Evolutionary conservation across 2,888 invertebrate genomes (phyloP), one percentile per base, ranked within the genome.

Genomic region (Eilema caniola): DNA sequence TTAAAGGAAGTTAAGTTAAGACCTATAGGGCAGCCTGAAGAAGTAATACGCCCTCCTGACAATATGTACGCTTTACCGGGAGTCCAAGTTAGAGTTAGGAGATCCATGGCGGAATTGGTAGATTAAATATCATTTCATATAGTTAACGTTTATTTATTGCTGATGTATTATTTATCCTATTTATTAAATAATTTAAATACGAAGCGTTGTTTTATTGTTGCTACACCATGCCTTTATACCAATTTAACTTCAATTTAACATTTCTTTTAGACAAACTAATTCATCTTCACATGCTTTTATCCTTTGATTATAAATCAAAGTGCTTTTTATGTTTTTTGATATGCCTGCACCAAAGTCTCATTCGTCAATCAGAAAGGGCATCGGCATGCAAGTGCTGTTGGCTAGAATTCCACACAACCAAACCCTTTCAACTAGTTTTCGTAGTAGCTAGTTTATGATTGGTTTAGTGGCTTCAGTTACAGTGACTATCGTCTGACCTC

Each of bases 41-140:
- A 91, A 62, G 77, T 93, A 64, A 74, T 83, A 25, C 83, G 79
- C n/a, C 79, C 86, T 53, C 33, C 76, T 20, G 85, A 80, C 73
- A 84, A 87, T 74, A 88, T 89, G 74, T 88, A 83, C 65, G 75
- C 82, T 16, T 72, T 85, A 75, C 89, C 92, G 0, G 93, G 93
- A 37, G 85, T 89, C 37, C 89, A 87, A 67, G 90, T 93, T 59
- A 91, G 91, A 83, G 92, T 93, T 0, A 92, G 88, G 76, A 86
- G 91, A 83, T 92, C 88, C 73, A 79, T 64, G 0, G 82, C 88
- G 37, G 84, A 88, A 77, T 87, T 82, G 78, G 70, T 88, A 57
- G 69, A 67, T 24, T 79, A 78, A 72, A 23, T 1, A 11, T 24
- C 23, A 57, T 28, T 23, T 7, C n/a, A n/a, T n/a, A n/a, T n/a